These are phyloP conservation scores for Macrosiphum euphorbiae DNA, from an alignment of 2,888 invertebrate genomes.

Conservation along the genomic window DNA sequence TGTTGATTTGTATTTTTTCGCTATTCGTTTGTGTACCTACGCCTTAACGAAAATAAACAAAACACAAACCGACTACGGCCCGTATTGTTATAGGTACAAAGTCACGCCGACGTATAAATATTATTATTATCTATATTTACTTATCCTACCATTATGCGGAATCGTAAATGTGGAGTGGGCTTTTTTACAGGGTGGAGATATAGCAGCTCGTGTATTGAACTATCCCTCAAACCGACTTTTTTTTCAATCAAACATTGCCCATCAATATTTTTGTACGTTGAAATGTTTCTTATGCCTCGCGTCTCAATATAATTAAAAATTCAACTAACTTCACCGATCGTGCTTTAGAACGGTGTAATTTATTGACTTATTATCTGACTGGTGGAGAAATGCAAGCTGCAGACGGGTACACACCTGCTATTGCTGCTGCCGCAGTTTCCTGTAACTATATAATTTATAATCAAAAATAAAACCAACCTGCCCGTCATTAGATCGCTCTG, in stretches of 20 bases:
- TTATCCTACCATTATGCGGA: not conserved
- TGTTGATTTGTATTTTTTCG: not conserved
- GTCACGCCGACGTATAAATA: not conserved
- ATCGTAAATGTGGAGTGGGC: not conserved
- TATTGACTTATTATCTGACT: not conserved
- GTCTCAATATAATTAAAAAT: not conserved
- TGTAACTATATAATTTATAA: not conserved
- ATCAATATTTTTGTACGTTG: not conserved
- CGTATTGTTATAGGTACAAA: not conserved
- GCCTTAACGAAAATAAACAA: not conserved
- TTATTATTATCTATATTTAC: constrained; percentile 10
- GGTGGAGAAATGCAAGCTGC: not conserved
- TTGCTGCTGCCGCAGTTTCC: not conserved
- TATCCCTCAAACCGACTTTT: not conserved
- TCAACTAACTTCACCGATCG: not conserved
- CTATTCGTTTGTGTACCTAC: not conserved
- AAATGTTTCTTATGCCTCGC: not conserved
- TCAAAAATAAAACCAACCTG: not conserved
- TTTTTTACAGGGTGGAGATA: not conserved
- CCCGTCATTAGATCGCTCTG: not conserved
- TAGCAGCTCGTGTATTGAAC: not conserved
- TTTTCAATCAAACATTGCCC: not conserved
- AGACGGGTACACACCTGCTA: not conserved
- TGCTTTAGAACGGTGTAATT: not conserved
- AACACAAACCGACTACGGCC: not conserved